These are phyloP conservation scores for Pterophyllum scalare DNA, from an alignment of 2,113 vertebrate genomes.

Conservation along the genomic window DNA sequence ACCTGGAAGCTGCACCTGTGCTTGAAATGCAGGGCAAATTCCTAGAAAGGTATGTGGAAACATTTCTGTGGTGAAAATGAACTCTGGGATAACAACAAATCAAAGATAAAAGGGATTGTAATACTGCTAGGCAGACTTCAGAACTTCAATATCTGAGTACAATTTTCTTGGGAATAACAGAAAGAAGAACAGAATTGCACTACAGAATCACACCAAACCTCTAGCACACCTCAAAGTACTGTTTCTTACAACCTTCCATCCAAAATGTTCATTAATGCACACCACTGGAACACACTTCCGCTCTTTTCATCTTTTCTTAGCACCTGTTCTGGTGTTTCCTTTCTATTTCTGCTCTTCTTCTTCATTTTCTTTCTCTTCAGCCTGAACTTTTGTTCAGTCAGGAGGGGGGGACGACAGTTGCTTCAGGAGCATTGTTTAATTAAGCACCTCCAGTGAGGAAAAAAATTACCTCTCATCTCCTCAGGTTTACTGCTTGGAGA, in stretches of 20 bases:
- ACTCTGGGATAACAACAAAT: neutral
- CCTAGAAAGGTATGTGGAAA: neutral
- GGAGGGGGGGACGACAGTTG: slow-evolving; percentile 31
- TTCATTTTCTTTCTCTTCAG: neutral
- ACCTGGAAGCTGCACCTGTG: neutral
- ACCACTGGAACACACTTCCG: slow-evolving; percentile 7
- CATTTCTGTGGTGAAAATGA: neutral
- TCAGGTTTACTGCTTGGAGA: slow-evolving; percentile 15
- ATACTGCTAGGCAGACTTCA: neutral
- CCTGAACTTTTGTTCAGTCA: slow-evolving; percentile 6
- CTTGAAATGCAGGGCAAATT: neutral
- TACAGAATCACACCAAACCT: neutral
- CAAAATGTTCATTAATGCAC: slow-evolving; percentile 28
- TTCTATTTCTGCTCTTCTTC: neutral
- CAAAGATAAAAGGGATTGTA: neutral
- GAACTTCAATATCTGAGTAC: neutral
- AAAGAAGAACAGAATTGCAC: neutral
- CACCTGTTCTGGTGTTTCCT: slow-evolving; percentile 7
- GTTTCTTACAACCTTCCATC: slow-evolving; percentile 4
- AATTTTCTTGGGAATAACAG: slow-evolving; percentile 8
- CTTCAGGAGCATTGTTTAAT: slow-evolving; percentile 56
- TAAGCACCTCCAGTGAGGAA: slow-evolving; percentile 52
- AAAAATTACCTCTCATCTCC: slow-evolving; percentile 37
- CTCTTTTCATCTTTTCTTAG: slow-evolving; percentile 21
- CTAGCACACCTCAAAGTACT: neutral